Evolutionary conservation across 30 jellyfish, hydroid and myxozoan species (phyloP).

Genomic region (Pelagia noctiluca): DNA sequence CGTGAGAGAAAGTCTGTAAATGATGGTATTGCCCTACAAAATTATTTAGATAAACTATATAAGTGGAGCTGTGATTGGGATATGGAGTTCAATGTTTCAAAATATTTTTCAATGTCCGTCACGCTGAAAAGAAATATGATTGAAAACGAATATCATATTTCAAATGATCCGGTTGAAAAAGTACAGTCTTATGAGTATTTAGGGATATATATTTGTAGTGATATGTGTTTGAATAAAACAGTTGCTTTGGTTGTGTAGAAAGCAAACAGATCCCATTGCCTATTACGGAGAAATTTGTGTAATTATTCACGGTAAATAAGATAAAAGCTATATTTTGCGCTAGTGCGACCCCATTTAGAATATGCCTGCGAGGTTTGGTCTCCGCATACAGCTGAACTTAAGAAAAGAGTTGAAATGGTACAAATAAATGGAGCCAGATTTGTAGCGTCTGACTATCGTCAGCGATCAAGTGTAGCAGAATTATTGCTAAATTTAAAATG

Average conservation of each 20-base stretch:
- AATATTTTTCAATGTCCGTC: conserved; percentile 36
- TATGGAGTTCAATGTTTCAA: conserved; percentile 56
- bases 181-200: conserved; percentile 18
- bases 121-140: conserved; percentile 33
- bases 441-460: conserved; percentile 24
- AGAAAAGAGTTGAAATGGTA: conserved; percentile 30
- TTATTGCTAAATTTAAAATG: conserved; percentile 43
- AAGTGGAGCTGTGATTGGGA: conserved; percentile 45
- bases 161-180: conserved; percentile 28
- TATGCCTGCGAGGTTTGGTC: conserved; percentile 60
- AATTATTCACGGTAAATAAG: conserved; percentile 17
- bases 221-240: conserved; percentile 16
- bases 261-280: conserved; percentile 29
- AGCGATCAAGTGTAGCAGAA: conserved; percentile 53
- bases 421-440: conserved; percentile 28
- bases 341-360: conserved; percentile 65
- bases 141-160: conserved; percentile 16
- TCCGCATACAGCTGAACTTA: conserved; percentile 21
- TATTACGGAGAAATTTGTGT: conserved; percentile 18
- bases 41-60: conserved; percentile 11
- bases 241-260: conserved; percentile 15
- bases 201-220: conserved; percentile 12
- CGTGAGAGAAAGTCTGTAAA: conserved; percentile 19
- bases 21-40: conserved; percentile 18
- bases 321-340: conserved; percentile 18